phyloP scores from a whole-genome alignment of 2,113 vertebrate species.

The Phoenicopterus ruber region DNA sequence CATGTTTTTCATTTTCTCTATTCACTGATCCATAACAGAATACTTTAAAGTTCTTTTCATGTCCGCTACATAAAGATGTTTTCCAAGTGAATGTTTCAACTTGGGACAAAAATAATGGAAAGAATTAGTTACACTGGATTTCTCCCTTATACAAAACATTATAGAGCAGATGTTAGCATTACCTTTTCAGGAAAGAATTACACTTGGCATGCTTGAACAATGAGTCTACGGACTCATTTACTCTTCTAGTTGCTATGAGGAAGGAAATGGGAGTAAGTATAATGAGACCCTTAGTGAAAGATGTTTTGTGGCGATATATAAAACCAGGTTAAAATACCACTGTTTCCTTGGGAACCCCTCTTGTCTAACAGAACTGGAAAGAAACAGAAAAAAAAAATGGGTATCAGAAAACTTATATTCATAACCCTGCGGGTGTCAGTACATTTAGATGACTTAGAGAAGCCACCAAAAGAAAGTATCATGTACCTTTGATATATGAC shows the following conservation, averaged over 20 bases:
- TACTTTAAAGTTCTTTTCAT: not conserved
- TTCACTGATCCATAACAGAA: not conserved
- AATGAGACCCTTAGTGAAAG: conserved; percentile 26
- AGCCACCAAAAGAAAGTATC: not conserved
- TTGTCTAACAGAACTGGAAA: conserved; percentile 2
- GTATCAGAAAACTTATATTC: not conserved
- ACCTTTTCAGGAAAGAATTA: not conserved
- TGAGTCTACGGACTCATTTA: not conserved
- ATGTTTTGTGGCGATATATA: not conserved
- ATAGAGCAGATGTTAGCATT: not conserved
- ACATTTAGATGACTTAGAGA: not conserved
- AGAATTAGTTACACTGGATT: not conserved
- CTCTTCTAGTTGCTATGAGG: conserved; percentile 8
- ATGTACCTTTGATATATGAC: not conserved
- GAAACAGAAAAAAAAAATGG: not conserved
- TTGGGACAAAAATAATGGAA: not conserved
- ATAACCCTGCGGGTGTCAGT: not conserved
- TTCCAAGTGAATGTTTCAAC: not conserved
- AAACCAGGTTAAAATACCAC: not conserved
- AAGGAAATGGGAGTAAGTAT: conserved; percentile 18
- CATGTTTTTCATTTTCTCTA: not conserved
- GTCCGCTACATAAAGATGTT: not conserved
- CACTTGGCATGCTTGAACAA: not conserved
- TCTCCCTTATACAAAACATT: not conserved
- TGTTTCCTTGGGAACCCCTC: conserved; percentile 18